Conservation (phyloP, 2,113 vertebrate species). For the Stegostoma tigrinum region DNA sequence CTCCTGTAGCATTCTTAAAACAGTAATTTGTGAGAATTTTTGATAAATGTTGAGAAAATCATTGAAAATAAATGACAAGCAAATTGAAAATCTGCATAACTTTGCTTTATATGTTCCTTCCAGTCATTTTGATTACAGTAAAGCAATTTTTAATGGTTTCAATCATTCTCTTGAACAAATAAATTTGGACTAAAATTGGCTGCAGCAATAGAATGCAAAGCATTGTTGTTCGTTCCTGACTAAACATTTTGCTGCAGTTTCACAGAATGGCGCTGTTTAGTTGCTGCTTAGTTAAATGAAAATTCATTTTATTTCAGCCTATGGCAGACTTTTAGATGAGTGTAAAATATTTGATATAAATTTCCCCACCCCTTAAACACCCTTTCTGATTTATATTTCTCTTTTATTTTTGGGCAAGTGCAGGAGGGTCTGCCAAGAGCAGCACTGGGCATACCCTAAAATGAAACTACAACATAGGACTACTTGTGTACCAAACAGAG, state of each 20-base stretch:
- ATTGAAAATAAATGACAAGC: neutral
- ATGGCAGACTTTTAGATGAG: neutral
- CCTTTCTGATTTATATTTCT: neutral
- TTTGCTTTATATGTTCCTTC: neutral
- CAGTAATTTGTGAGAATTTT: neutral
- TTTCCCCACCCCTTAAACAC: neutral
- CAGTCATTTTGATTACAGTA: neutral
- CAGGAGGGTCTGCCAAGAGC: too few relatives aligned
- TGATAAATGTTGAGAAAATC: neutral
- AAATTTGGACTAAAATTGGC: neutral
- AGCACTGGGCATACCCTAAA: too few relatives aligned
- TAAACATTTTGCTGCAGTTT: neutral
- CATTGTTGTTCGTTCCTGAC: neutral
- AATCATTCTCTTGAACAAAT: neutral
- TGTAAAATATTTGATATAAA: neutral
- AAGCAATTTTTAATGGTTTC: neutral
- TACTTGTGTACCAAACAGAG: too few relatives aligned
- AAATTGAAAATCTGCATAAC: neutral
- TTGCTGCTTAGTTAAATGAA: neutral
- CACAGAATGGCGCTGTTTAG: neutral
- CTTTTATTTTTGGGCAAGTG: neutral
- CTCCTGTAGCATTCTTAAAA: neutral
- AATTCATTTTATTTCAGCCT: neutral
- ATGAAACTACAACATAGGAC: too few relatives aligned
- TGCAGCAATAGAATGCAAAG: neutral